These are phyloP conservation scores for Cyclina sinensis DNA, from an alignment of 1,140 invertebrate species.

Conservation along the genomic window DNA sequence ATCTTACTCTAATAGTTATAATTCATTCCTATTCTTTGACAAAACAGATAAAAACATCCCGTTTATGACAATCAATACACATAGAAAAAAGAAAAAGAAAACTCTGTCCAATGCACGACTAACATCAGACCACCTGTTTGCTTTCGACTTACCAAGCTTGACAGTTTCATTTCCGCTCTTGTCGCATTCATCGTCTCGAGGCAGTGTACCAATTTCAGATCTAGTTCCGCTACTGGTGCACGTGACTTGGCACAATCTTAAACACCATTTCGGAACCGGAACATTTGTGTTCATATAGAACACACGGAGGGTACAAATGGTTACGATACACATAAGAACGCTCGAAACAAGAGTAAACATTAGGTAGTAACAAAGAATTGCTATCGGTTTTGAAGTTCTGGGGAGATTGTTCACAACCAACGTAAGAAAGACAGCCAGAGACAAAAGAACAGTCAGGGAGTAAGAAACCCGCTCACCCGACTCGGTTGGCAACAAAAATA, in stretches of 20 bases:
- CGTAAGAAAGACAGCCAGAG: slow-evolving; percentile 89
- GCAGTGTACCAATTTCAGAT: not conserved
- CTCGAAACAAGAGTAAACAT: slow-evolving; percentile 36
- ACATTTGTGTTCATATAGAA: not conserved
- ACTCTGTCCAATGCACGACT: not conserved
- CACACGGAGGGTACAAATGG: slow-evolving; percentile 13
- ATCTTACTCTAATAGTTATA: not conserved
- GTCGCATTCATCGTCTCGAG: not conserved
- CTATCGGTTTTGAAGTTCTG: slow-evolving; percentile 87
- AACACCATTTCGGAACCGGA: not conserved
- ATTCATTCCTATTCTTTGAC: not conserved
- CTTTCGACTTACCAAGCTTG: not conserved
- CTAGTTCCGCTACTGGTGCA: not conserved
- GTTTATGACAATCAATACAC: not conserved
- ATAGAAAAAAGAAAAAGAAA: not conserved
- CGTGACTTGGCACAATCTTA: not conserved
- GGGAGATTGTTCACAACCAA: slow-evolving; percentile 89
- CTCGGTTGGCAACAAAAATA: slow-evolving; percentile 89
- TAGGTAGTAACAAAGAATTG: slow-evolving; percentile 79
- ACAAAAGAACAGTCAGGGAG: slow-evolving; percentile 88
- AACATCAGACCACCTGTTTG: not conserved
- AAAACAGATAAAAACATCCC: not conserved
- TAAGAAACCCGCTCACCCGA: slow-evolving; percentile 89
- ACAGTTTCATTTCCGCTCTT: not conserved
- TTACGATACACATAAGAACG: slow-evolving; percentile 38